A percentile compares a stretch with the other conserved stretches of the same genome.
These are phyloP conservation scores for Ericerus pela DNA, from an alignment of 1,140 invertebrate genomes.

Conservation along the genomic window DNA sequence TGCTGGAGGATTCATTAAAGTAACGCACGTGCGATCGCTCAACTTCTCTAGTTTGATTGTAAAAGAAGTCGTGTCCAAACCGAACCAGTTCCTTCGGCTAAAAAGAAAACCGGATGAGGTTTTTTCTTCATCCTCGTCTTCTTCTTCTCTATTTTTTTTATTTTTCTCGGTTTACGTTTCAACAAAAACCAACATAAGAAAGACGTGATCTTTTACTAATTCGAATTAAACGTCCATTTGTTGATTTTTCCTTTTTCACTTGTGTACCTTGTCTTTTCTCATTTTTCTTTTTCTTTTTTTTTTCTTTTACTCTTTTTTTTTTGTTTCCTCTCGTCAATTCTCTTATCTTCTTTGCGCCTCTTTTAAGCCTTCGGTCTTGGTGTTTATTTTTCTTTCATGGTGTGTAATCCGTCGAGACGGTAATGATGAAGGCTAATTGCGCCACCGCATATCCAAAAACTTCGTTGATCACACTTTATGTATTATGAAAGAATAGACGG, in stretches of 20 bases:
- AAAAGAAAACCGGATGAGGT: slow-evolving; percentile 3
- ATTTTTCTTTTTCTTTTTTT: slow-evolving; percentile 6
- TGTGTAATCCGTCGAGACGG: neutral
- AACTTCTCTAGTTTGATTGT: slow-evolving; percentile 1
- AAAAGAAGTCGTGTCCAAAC: neutral
- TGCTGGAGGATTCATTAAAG: slow-evolving; percentile 1
- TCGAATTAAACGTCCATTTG: slow-evolving; percentile 11
- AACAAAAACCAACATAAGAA: slow-evolving; percentile 7
- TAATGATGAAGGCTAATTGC: slow-evolving; percentile 4
- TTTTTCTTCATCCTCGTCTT: too few species aligned
- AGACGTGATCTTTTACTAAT: slow-evolving; percentile 10
- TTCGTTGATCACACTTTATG: too few species aligned
- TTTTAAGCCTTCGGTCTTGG: too few species aligned
- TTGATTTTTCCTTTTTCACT: slow-evolving; percentile 1
- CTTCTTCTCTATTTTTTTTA: neutral
- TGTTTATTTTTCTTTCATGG: too few species aligned
- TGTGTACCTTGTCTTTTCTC: neutral
- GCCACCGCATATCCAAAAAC: too few species aligned
- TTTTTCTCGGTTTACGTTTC: slow-evolving; percentile 7
- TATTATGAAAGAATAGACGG: too few species aligned
- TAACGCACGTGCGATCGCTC: slow-evolving; percentile 6
- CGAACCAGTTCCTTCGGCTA: neutral
- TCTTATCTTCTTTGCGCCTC: too few species aligned
- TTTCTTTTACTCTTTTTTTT: too few species aligned
- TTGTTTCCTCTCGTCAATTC: too few species aligned